phyloP scores from a whole-genome alignment of 2,797 vertebrate genomes.

The Arremon brunneinucha region DNA sequence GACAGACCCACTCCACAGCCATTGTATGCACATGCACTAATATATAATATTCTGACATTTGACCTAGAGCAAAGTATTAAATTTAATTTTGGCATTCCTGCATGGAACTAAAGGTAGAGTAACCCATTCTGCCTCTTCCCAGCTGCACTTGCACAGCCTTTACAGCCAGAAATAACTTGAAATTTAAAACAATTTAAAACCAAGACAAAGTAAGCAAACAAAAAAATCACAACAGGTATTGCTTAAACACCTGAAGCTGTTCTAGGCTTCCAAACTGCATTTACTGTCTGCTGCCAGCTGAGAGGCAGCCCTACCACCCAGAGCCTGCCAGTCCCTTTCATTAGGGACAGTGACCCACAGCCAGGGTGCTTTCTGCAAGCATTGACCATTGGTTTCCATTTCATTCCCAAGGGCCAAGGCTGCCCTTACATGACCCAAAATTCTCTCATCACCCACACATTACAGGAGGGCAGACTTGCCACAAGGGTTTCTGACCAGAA shows the following conservation, averaged over 20 bases:
- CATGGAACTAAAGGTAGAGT: background rate
- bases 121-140: background rate
- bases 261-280: background rate
- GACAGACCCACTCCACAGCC: background rate
- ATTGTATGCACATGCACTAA: too few species aligned
- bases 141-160: background rate
- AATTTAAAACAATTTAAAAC: background rate
- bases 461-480: background rate
- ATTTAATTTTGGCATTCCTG: background rate
- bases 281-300: background rate
- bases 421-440: background rate
- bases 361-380: conserved; percentile 1
- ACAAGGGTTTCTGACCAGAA: background rate
- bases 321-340: conserved; percentile 20
- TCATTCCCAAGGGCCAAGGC: background rate
- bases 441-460: background rate
- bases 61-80: background rate
- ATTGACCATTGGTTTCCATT: conserved; percentile 5
- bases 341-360: conserved; percentile 27
- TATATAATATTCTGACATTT: background rate
- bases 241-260: background rate
- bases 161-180: background rate
- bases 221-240: background rate
- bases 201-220: background rate
- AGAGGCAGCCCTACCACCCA: background rate